Evolutionary conservation across 2,797 vertebrate species (phyloP).

Genomic region (Mormyrops attenuatus): DNA sequence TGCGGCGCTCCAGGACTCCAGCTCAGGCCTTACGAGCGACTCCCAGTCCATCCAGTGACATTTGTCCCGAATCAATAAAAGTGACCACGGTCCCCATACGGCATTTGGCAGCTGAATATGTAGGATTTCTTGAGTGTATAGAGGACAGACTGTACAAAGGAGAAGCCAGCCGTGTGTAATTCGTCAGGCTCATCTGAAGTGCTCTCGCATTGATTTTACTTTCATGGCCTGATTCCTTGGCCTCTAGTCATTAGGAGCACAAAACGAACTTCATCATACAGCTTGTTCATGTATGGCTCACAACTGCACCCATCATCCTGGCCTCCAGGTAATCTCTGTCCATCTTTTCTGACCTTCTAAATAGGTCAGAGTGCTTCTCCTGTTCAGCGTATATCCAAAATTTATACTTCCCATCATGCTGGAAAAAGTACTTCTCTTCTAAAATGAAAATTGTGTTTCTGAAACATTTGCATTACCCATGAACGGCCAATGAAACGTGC

Average conservation of each 20-base stretch:
- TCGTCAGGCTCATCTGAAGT: conserved; percentile 76
- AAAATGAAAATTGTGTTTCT: not conserved
- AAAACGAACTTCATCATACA: conserved; percentile 79
- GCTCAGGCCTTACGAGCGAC: conserved; percentile 7
- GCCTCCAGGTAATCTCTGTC: conserved; percentile 68
- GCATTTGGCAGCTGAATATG: conserved; percentile 78
- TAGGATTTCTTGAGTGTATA: conserved; percentile 77
- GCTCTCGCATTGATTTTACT: conserved; percentile 82
- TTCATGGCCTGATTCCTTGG: conserved; percentile 68
- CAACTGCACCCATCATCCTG: conserved; percentile 69
- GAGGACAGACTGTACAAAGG: conserved; percentile 81
- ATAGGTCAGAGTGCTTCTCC: conserved; percentile 74
- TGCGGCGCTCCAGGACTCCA: not conserved
- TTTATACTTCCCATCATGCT: not conserved
- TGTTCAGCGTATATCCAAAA: not conserved
- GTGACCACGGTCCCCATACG: conserved; percentile 77
- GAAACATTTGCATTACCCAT: not conserved
- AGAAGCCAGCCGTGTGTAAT: conserved; percentile 80
- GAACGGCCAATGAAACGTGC: not conserved
- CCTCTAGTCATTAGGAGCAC: conserved; percentile 77
- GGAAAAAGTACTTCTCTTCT: not conserved
- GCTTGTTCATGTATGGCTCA: conserved; percentile 76
- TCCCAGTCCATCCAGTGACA: conserved; percentile 44
- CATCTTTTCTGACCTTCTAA: conserved; percentile 65
- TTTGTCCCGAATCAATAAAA: conserved; percentile 81